These are phyloP conservation scores for Hypsopygia costalis DNA, from an alignment of 2,888 invertebrate species.

Conservation along the genomic window DNA sequence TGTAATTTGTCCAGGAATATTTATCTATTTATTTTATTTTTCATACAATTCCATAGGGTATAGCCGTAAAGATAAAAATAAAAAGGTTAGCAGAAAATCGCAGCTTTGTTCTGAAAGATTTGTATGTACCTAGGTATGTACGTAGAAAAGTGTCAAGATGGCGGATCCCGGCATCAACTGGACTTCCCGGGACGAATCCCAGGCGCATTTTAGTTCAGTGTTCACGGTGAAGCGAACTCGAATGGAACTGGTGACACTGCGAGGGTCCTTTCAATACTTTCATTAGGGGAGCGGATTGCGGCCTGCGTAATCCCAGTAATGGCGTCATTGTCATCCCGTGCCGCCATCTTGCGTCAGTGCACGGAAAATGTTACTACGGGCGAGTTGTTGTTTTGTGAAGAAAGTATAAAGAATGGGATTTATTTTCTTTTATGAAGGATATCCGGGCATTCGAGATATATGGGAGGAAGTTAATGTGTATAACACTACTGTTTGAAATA, in stretches of 20 bases:
- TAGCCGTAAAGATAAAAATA: no score
- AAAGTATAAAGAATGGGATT: not conserved
- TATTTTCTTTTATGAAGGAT: no score
- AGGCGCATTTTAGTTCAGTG: not conserved
- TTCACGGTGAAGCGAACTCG: conserved; percentile 3
- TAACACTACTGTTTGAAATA: no score
- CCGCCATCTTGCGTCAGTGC: conserved; percentile 27
- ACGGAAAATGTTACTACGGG: not conserved
- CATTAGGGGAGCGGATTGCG: conserved; percentile 15
- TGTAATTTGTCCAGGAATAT: no score
- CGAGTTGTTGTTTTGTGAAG: not conserved
- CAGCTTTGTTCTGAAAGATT: no score
- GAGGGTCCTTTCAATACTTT: conserved; percentile 17
- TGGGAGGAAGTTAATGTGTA: no score
- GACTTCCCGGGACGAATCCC: no score
- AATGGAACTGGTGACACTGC: conserved; percentile 12
- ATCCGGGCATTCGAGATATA: no score
- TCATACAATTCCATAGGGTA: no score
- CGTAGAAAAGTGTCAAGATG: not conserved
- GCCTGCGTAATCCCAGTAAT: conserved; percentile 31
- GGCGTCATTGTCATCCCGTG: conserved; percentile 29
- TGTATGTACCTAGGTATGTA: no score
- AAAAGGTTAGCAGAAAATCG: no score
- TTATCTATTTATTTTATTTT: no score
- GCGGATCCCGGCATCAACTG: conserved; percentile 11